phyloP scores from a whole-genome alignment of 2,797 vertebrate genomes.

The Heteromormyrus szaboi region DNA sequence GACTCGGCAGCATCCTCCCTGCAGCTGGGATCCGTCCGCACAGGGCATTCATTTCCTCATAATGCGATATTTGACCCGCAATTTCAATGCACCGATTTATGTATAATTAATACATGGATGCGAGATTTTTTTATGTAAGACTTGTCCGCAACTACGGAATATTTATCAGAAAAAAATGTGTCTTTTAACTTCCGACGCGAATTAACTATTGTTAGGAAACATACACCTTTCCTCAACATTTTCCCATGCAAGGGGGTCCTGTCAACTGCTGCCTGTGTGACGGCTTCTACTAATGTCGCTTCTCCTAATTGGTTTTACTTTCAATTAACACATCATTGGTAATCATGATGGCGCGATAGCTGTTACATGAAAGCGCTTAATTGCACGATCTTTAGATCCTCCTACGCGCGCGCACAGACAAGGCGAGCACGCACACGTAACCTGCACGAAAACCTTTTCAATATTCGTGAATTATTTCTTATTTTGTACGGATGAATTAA shows the following conservation, averaged over 20 bases:
- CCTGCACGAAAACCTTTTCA: background rate
- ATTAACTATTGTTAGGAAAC: background rate
- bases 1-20: background rate
- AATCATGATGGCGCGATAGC: background rate
- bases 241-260: constrained; percentile 45
- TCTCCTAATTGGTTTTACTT: constrained; percentile 20
- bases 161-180: background rate
- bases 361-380: constrained; percentile 33
- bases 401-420: constrained; percentile 23
- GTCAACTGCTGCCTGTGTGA: constrained; percentile 19
- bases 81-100: background rate
- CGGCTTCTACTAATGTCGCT: constrained; percentile 24
- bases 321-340: constrained; percentile 23
- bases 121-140: background rate
- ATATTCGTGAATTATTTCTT: background rate
- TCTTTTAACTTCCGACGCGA: background rate
- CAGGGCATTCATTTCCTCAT: background rate
- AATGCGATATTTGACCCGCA: background rate
- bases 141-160: background rate
- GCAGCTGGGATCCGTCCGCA: background rate
- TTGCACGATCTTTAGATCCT: constrained; percentile 37
- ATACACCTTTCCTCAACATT: background rate
- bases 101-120: background rate
- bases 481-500: background rate
- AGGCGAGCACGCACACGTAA: background rate